Conservation (phyloP, 2,888 invertebrate genomes). For the Cetonia aurata region DNA sequence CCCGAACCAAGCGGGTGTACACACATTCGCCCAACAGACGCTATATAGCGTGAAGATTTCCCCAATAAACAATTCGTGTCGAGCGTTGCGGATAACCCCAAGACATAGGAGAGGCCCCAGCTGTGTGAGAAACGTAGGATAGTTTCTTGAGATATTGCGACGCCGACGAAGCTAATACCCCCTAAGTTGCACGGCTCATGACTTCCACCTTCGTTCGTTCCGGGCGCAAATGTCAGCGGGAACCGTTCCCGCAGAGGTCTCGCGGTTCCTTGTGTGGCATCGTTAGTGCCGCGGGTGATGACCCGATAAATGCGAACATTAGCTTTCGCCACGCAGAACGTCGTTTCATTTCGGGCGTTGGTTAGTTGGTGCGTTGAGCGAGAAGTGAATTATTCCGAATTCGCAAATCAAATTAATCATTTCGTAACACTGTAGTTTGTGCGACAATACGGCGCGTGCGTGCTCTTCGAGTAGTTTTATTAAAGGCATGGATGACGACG, state of each 20-base stretch:
- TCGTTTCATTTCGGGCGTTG: constrained; percentile 22
- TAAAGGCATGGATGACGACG: background rate
- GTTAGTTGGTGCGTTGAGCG: background rate
- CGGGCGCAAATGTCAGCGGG: constrained; percentile 55
- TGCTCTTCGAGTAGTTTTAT: constrained; percentile 19
- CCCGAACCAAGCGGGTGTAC: too few relatives aligned
- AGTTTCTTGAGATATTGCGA: constrained; percentile 31
- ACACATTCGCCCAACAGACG: too few relatives aligned
- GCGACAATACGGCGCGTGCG: background rate
- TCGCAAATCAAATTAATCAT: constrained; percentile 34
- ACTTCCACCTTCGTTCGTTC: constrained; percentile 54
- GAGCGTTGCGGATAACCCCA: constrained; percentile 32
- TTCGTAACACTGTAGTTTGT: background rate
- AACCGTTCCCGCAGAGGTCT: constrained; percentile 51
- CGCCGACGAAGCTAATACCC: constrained; percentile 55
- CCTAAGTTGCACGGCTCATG: constrained; percentile 54
- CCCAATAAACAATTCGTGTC: background rate
- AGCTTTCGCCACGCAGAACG: constrained; percentile 33
- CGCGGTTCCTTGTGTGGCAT: constrained; percentile 55
- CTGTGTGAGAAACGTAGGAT: background rate
- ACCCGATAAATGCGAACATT: constrained; percentile 57
- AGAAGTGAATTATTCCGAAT: constrained; percentile 23
- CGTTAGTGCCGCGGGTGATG: constrained; percentile 58
- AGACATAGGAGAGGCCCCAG: constrained; percentile 42
- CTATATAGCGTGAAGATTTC: constrained; percentile 9